Base-by-base conservation (phyloP, 2,888 invertebrate genomes). In the Nebria brevicollis region DNA sequence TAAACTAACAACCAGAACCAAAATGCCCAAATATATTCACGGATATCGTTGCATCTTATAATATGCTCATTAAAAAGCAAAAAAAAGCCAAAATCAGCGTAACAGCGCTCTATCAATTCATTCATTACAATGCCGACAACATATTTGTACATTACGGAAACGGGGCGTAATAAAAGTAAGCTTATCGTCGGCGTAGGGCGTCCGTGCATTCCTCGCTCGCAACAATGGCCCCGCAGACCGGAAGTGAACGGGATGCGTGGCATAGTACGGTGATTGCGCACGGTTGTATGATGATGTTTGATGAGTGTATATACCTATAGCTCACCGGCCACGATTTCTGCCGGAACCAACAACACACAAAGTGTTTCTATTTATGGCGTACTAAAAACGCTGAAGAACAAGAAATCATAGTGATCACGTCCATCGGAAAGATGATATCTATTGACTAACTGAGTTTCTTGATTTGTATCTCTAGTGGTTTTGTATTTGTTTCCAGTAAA, bases 201-300 rank as follows among this genome's bases (percentile, higher is more conserved):
- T 34, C 34, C 34, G 34, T 34, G 34, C 54, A 54, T 54, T 54
- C 54, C 54, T 54, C 54, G 54, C 25, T 70, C 34, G 70, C 70
- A 70, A 70, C 70, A 70, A 70, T 70, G 26, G 70, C 70, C 70
- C 54, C 54, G 66, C 68, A 72, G 20, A 78, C 73, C 78, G 78
- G 78, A 78, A 78, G 78, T 78, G 78, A 78, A 78, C 78, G 78
- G 78, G 78, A 78, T 78, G 65, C 66, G 66, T 65, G 73, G 72
- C 54, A 54, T 54, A 13, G 54, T 54, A 70, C 70, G 77, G 70
- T 77, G 68, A 77, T 70, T 77, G 77, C 41, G 77, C 54, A 54
- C 54, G 54, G 54, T 13, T 8, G 54, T 3, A 54, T 54, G 54
- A 11, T 54, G 54, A 54, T 54, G 54, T 11, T 8, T 54, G 54